Percentiles rank a stretch among this genome's conserved stretches.
Evolutionary conservation across 2,797 vertebrate species (phyloP).

Genomic region (Chanos chanos): DNA sequence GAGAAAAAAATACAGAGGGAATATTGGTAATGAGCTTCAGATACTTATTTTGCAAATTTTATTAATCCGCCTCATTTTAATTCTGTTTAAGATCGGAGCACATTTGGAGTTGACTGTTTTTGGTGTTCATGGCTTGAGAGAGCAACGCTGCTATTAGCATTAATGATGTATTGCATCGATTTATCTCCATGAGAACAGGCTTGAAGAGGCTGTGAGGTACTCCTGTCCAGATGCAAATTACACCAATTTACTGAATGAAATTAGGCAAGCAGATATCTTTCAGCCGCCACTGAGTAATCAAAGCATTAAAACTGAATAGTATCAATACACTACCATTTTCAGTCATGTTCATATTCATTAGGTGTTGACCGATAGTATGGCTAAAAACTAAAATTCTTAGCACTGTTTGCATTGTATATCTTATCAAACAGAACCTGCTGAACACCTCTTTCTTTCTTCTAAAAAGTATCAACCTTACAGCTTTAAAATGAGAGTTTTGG

Average conservation of each 20-base stretch:
- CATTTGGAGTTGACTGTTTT: background rate
- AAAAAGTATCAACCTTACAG: too few relatives aligned
- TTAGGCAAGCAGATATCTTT: constrained; percentile 24
- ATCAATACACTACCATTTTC: constrained; percentile 3
- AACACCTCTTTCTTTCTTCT: too few relatives aligned
- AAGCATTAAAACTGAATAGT: constrained; percentile 7
- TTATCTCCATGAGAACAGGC: constrained; percentile 7
- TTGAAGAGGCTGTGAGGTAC: constrained; percentile 7
- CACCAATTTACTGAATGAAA: constrained; percentile 25
- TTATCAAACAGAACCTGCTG: too few relatives aligned
- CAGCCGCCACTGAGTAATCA: constrained; percentile 43
- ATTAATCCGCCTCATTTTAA: too few relatives aligned
- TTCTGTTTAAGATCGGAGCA: too few relatives aligned
- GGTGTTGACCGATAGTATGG: background rate
- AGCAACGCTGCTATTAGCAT: constrained; percentile 25
- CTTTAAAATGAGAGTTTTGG: too few relatives aligned
- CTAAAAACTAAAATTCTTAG: too few relatives aligned
- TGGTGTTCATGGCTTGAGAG: constrained; percentile 5
- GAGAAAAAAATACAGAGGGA: too few relatives aligned
- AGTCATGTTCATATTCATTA: background rate
- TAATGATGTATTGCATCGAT: constrained; percentile 30
- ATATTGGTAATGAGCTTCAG: too few relatives aligned
- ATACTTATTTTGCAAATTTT: too few relatives aligned
- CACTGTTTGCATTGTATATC: too few relatives aligned
- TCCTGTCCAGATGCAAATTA: constrained; percentile 36